A percentile compares a stretch with the other conserved stretches of the same genome.
phyloP scores from a whole-genome alignment of 2,113 vertebrate species.

The Gavia stellata region DNA sequence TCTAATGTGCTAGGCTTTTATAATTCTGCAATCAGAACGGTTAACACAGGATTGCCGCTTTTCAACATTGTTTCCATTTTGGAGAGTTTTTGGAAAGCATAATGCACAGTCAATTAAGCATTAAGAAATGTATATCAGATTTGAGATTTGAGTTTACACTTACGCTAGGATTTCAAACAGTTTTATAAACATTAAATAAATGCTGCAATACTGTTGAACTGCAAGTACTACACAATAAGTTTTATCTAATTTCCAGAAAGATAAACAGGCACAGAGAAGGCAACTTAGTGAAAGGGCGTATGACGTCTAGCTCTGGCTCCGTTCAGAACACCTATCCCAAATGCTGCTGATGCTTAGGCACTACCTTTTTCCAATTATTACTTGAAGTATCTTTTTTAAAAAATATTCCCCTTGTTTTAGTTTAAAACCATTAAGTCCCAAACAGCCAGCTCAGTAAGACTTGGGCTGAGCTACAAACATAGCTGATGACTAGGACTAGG shows the following conservation, averaged over 20 bases:
- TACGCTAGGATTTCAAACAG: neutral
- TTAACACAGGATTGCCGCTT: neutral
- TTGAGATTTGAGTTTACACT: neutral
- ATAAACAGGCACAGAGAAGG: neutral
- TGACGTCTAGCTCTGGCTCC: neutral
- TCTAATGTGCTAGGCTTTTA: neutral
- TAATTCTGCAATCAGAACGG: neutral
- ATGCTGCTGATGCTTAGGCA: neutral
- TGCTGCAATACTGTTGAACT: neutral
- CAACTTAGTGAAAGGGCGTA: neutral
- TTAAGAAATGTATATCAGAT: neutral
- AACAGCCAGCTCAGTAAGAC: neutral
- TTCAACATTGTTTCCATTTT: neutral
- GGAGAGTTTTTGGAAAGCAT: neutral
- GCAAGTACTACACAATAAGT: neutral
- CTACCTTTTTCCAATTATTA: neutral
- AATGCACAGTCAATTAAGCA: neutral
- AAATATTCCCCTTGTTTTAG: neutral
- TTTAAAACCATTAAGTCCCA: neutral
- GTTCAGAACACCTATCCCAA: neutral
- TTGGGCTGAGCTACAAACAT: neutral
- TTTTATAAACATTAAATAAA: neutral
- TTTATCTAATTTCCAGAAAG: neutral
- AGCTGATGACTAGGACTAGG: neutral
- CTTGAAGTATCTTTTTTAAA: neutral